Evolutionary conservation across 2,888 invertebrate genomes (phyloP).

Genomic region (Coremacera marginata): DNA sequence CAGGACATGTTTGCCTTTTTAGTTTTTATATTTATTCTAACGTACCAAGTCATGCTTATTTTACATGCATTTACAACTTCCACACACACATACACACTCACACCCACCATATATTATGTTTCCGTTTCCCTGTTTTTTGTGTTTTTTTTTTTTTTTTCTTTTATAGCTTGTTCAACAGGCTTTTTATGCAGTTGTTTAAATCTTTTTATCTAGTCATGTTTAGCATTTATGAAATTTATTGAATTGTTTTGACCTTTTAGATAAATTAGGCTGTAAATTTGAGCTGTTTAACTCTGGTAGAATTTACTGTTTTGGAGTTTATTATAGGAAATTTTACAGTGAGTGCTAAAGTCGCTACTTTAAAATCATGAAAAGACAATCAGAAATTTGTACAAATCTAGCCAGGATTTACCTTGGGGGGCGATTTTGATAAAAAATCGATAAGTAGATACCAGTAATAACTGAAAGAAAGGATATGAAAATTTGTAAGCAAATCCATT

Average conservation of each 20-base stretch:
- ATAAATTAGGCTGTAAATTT: neutral
- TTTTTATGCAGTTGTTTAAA: conserved; percentile 29
- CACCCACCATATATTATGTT: neutral
- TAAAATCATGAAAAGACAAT: too few relatives aligned
- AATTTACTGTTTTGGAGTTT: too few relatives aligned
- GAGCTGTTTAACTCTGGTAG: neutral
- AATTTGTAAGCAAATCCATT: too few relatives aligned
- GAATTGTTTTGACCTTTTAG: conserved; percentile 24
- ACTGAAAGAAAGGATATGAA: too few relatives aligned
- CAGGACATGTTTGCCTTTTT: conserved; percentile 7
- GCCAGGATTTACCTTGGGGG: too few relatives aligned
- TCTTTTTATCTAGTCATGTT: conserved; percentile 22
- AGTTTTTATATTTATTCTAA: neutral
- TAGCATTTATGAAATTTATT: conserved; percentile 30
- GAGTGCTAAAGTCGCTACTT: too few relatives aligned
- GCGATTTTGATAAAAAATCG: too few relatives aligned
- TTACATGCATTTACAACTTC: neutral
- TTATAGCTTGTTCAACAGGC: conserved; percentile 36
- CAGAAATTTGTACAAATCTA: too few relatives aligned
- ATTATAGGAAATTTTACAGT: too few relatives aligned
- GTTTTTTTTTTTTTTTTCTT: neutral
- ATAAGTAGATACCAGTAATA: too few relatives aligned
- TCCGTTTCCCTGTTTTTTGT: neutral
- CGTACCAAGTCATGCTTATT: neutral
- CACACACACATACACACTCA: conserved; percentile 17